Evolutionary conservation across 1,140 invertebrate species (phyloP).

Genomic region (Spodoptera frugiperda): DNA sequence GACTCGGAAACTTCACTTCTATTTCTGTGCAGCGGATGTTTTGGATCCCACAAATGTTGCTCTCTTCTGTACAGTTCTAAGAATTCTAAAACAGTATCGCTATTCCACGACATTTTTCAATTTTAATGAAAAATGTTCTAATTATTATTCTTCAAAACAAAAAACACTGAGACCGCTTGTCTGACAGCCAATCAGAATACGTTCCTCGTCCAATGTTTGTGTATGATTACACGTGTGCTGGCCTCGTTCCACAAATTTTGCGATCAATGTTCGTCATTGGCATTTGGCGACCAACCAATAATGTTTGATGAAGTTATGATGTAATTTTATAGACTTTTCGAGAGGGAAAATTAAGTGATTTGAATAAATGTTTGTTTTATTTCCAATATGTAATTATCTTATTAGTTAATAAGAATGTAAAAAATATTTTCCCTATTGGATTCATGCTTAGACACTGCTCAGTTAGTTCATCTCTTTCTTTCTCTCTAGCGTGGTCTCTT

Average conservation of each 20-base stretch:
- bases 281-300: constrained; percentile 63
- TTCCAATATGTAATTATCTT: no score
- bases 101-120: constrained; percentile 56
- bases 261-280: constrained; percentile 67
- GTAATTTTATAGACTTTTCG: neutral
- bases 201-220: constrained; percentile 72
- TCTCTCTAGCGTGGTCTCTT: no score
- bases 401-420: no score
- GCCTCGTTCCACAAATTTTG: constrained; percentile 69
- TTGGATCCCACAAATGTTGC: constrained; percentile 60
- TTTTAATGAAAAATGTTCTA: constrained; percentile 42
- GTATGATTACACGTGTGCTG: constrained; percentile 62
- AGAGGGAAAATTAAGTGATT: neutral
- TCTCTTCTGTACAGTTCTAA: constrained; percentile 59
- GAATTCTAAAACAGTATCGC: constrained; percentile 58
- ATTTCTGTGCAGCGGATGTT: constrained; percentile 59
- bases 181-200: constrained; percentile 63
- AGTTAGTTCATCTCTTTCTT: no score
- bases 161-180: constrained; percentile 49
- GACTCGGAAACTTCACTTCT: constrained; percentile 60
- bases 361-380: no score
- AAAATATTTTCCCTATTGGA: no score
- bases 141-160: constrained; percentile 48
- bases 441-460: neutral
- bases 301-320: constrained; percentile 9